A percentile compares a stretch with the other conserved stretches of the same genome.
phyloP scores from a whole-genome alignment of 2,888 invertebrate species.

The Hypomecis punctinalis region DNA sequence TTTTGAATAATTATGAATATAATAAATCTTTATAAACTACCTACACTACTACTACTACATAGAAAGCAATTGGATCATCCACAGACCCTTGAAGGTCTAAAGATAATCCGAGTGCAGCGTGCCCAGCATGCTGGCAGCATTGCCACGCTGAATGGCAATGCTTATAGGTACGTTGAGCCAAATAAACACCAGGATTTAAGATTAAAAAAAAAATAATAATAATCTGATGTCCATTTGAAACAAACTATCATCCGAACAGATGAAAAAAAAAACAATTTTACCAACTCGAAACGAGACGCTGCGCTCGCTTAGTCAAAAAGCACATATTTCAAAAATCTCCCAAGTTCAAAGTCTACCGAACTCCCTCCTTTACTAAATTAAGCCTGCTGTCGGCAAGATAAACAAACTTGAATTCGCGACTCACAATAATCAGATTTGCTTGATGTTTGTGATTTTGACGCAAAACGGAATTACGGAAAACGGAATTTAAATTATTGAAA shows the following conservation, averaged over 20 bases:
- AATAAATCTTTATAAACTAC: too few species aligned
- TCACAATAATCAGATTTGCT: slow-evolving; percentile 58
- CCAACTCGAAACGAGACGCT: neutral
- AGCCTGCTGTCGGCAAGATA: slow-evolving; percentile 57
- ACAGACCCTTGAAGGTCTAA: too few species aligned
- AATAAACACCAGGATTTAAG: too few species aligned
- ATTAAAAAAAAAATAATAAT: neutral
- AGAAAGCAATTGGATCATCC: too few species aligned
- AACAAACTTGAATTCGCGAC: slow-evolving; percentile 59
- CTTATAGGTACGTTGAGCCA: too few species aligned
- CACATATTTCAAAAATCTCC: slow-evolving; percentile 8
- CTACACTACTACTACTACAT: too few species aligned
- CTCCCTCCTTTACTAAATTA: slow-evolving; percentile 56
- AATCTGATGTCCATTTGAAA: neutral
- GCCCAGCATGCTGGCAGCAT: too few species aligned
- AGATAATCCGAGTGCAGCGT: too few species aligned
- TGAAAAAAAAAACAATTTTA: neutral
- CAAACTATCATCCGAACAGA: too few species aligned
- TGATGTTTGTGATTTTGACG: slow-evolving; percentile 51
- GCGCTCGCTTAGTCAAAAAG: too few species aligned
- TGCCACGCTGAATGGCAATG: too few species aligned
- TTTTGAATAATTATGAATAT: too few species aligned
- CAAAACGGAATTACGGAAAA: slow-evolving; percentile 17
- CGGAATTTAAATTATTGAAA: slow-evolving; percentile 1
- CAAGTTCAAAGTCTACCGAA: slow-evolving; percentile 21